Conservation (phyloP, 1,140 invertebrate genomes). For the Hyles vespertilio region DNA sequence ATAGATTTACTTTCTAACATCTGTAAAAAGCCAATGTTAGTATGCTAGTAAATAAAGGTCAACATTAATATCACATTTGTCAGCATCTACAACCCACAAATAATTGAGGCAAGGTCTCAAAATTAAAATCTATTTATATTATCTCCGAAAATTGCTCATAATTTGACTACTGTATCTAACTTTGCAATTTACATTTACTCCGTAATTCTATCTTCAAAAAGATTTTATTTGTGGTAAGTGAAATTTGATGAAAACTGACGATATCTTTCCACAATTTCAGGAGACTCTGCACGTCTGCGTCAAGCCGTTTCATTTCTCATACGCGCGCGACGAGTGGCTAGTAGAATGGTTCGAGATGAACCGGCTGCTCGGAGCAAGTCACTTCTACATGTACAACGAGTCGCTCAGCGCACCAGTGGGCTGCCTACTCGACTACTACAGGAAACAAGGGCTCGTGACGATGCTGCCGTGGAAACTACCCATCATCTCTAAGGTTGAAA, state of each 20-base stretch:
- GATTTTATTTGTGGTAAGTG: not conserved
- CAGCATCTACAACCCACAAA: no score
- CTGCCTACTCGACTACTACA: constrained; percentile 86
- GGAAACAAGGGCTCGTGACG: constrained; percentile 81
- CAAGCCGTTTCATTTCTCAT: constrained; percentile 94
- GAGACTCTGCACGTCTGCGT: constrained; percentile 90
- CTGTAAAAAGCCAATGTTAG: no score
- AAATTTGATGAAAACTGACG: not conserved
- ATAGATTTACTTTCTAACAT: no score
- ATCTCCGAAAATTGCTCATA: no score
- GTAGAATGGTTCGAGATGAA: constrained; percentile 96
- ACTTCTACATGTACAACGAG: constrained; percentile 96
- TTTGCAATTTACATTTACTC: no score
- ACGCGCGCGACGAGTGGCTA: constrained; percentile 89
- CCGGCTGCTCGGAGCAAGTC: constrained; percentile 87
- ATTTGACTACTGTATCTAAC: no score
- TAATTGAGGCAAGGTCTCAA: no score
- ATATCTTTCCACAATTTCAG: constrained; percentile 37
- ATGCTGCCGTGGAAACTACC: constrained; percentile 93
- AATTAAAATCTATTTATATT: no score
- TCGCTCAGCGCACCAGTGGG: constrained; percentile 87
- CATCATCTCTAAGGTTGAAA: constrained; percentile 92
- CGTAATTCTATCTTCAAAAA: no score
- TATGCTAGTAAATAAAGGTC: no score
- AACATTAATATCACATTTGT: no score